phyloP scores from a whole-genome alignment of 1,140 invertebrate species.

The Drosophila nasuta region DNA sequence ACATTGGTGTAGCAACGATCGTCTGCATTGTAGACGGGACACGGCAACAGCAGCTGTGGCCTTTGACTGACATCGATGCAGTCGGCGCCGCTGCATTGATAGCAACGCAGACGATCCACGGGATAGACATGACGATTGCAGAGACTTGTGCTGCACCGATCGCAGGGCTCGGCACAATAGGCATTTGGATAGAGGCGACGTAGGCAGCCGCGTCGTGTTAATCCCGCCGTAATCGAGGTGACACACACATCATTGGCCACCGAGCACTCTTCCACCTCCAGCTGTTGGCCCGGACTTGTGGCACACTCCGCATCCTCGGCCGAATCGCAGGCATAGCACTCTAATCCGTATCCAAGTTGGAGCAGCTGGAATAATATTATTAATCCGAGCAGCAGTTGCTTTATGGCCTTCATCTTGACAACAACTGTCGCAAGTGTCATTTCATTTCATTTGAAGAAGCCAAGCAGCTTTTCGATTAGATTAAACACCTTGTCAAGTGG shows the following conservation, averaged over 20 bases:
- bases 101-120: slow-evolving; percentile 64
- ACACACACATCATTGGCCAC: slow-evolving; percentile 58
- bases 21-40: slow-evolving; percentile 58
- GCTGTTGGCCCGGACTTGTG: slow-evolving; percentile 69
- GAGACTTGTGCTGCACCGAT: slow-evolving; percentile 66
- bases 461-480: slow-evolving; percentile 20
- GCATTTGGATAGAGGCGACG: slow-evolving; percentile 61
- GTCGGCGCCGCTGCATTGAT: slow-evolving; percentile 67
- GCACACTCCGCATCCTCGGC: slow-evolving; percentile 69
- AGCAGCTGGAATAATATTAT: background rate
- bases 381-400: background rate
- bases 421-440: background rate
- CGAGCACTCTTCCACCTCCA: slow-evolving; percentile 72
- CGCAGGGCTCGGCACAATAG: slow-evolving; percentile 71
- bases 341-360: slow-evolving; percentile 29
- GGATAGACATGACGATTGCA: slow-evolving; percentile 77
- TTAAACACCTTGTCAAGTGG: slow-evolving; percentile 18
- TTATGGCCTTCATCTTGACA: slow-evolving; percentile 2
- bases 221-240: slow-evolving; percentile 63
- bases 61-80: slow-evolving; percentile 66
- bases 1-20: slow-evolving; percentile 79
- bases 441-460: background rate
- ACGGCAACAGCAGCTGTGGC: slow-evolving; percentile 60
- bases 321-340: slow-evolving; percentile 77
- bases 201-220: slow-evolving; percentile 71